phyloP scores from a whole-genome alignment of 2,888 invertebrate genomes.

The Drosophila suboccidentalis region DNA sequence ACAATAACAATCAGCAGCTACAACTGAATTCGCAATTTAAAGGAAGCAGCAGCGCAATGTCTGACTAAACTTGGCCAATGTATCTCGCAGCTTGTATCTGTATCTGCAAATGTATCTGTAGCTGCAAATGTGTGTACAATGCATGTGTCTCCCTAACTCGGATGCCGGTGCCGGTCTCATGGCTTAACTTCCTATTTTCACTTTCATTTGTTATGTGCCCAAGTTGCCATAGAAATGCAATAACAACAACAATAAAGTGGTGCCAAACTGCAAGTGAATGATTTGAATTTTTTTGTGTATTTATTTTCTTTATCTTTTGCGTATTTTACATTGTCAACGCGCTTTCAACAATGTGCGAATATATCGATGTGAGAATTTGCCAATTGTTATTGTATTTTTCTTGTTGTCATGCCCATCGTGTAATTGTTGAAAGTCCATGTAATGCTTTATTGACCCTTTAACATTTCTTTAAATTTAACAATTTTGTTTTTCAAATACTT shows the following conservation, averaged over 20 bases:
- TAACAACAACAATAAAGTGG: constrained; percentile 39
- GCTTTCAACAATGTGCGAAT: constrained; percentile 72
- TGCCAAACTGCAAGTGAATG: constrained; percentile 47
- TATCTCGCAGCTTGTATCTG: constrained; percentile 43
- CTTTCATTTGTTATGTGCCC: constrained; percentile 78
- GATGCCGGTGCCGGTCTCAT: constrained; percentile 70
- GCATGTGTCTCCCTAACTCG: constrained; percentile 33
- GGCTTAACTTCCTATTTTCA: constrained; percentile 81
- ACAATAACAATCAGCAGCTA: constrained; percentile 29
- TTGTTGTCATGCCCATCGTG: constrained; percentile 59
- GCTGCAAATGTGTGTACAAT: constrained; percentile 10
- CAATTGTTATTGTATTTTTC: constrained; percentile 37
- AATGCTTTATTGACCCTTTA: constrained; percentile 35
- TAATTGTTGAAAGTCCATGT: constrained; percentile 49
- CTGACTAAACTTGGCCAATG: constrained; percentile 72
- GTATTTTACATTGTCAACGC: constrained; percentile 66
- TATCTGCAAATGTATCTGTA: constrained; percentile 35
- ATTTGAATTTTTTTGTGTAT: constrained; percentile 38
- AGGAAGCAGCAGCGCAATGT: constrained; percentile 69
- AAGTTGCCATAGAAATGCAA: constrained; percentile 64
- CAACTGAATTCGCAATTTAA: constrained; percentile 58
- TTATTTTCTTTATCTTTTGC: constrained; percentile 28
- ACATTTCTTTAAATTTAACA: not conserved
- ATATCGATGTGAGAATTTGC: constrained; percentile 72
- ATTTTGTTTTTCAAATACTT: not conserved